These are phyloP conservation scores for Druon quercuslanigerum DNA, from an alignment of 1,140 invertebrate genomes.

Conservation along the genomic window DNA sequence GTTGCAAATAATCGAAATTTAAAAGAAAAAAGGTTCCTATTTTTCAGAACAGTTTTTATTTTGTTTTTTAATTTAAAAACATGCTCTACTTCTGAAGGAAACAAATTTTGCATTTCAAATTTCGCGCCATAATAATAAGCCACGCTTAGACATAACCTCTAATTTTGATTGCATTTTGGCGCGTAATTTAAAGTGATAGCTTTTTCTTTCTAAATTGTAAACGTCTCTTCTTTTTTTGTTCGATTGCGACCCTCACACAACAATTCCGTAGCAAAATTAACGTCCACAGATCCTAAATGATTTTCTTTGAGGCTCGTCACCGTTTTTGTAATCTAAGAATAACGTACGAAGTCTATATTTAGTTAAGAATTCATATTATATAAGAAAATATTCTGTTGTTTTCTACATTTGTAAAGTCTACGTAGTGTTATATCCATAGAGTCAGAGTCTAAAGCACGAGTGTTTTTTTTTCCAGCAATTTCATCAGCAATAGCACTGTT, in stretches of 20 bases:
- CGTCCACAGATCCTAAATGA: constrained; percentile 55
- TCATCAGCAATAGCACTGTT: constrained; percentile 20
- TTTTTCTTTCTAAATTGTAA: too few species aligned
- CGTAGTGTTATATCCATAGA: constrained; percentile 65
- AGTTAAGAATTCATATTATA: constrained; percentile 53
- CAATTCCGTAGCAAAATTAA: constrained; percentile 36
- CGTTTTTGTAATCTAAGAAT: constrained; percentile 20
- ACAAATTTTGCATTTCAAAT: too few species aligned
- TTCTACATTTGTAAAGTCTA: constrained; percentile 70
- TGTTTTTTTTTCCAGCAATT: not conserved
- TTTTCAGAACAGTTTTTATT: not conserved
- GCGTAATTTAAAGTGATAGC: too few species aligned
- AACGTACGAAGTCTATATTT: constrained; percentile 18
- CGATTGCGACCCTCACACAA: not conserved
- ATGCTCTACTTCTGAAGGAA: too few species aligned
- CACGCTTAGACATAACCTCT: too few species aligned
- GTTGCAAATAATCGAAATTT: not conserved
- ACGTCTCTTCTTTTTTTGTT: not conserved
- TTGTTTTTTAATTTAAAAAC: not conserved
- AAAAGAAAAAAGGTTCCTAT: not conserved
- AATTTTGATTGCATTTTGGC: too few species aligned
- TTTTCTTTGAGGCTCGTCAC: constrained; percentile 34
- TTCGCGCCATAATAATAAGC: too few species aligned
- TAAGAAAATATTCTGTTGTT: constrained; percentile 62
- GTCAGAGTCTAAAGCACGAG: constrained; percentile 46